These are phyloP conservation scores for Tethya wilhelma DNA, from an alignment of 37 sponge, comb jelly and placozoan species.

Conservation along the genomic window DNA sequence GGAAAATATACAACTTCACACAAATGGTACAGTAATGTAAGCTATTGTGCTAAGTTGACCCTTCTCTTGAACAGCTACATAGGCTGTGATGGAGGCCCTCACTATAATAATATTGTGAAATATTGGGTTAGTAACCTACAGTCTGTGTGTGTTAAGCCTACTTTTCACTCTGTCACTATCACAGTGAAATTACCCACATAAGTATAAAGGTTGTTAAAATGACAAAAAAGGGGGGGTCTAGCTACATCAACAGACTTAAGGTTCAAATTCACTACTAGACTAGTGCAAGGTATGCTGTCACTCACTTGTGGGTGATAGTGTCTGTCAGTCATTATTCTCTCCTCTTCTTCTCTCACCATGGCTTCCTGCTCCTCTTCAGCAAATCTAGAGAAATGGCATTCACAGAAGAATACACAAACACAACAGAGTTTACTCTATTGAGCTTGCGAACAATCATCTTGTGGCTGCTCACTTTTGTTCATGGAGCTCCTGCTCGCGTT, in stretches of 20 bases:
- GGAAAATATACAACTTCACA: not conserved
- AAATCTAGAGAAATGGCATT: slow-evolving; percentile 14
- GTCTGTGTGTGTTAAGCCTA: too few species aligned
- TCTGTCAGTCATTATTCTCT: too few species aligned
- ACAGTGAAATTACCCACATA: not conserved
- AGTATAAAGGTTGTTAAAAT: not conserved
- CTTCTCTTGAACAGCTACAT: too few species aligned
- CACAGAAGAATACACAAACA: not conserved
- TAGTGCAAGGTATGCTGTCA: too few species aligned
- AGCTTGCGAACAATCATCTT: too few species aligned
- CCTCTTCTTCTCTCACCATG: slow-evolving; percentile 53
- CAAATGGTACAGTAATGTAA: not conserved
- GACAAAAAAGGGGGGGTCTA: not conserved
- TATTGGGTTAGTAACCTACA: too few species aligned
- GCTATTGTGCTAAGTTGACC: slow-evolving; percentile 14
- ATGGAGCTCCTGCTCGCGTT: slow-evolving; percentile 57
- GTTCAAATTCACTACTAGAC: slow-evolving; percentile 44
- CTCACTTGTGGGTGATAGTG: too few species aligned
- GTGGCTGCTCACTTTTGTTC: slow-evolving; percentile 67
- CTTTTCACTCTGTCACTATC: too few species aligned
- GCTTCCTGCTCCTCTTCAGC: slow-evolving; percentile 64
- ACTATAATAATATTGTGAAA: too few species aligned
- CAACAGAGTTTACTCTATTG: too few species aligned
- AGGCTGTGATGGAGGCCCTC: too few species aligned
- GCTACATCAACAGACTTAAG: slow-evolving; percentile 2